phyloP scores from a whole-genome alignment of 2,888 invertebrate genomes.

The Agonopterix subpropinquella region DNA sequence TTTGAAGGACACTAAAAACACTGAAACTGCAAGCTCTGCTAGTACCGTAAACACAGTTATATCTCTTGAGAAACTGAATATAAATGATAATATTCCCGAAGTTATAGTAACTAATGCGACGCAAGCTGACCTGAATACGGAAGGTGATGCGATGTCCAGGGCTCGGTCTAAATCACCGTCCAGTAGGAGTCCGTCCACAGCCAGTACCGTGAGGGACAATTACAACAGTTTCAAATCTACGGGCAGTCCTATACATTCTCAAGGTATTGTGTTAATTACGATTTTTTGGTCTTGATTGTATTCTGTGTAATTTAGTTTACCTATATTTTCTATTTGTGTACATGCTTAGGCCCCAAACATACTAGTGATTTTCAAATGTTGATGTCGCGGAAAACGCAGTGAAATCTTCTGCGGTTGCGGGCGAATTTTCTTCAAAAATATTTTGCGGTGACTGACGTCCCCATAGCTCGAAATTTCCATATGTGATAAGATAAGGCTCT shows the following conservation, averaged over 20 bases:
- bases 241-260: constrained; percentile 39
- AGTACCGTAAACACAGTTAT: constrained; percentile 52
- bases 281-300: no score
- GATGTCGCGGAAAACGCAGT: no score
- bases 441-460: no score
- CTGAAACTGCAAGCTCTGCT: constrained; percentile 45
- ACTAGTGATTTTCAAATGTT: no score
- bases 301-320: no score
- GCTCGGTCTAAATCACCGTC: constrained; percentile 33
- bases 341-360: no score
- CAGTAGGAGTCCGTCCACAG: constrained; percentile 34
- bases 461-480: no score
- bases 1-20: constrained; percentile 42
- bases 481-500: no score
- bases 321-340: no score
- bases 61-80: constrained; percentile 32
- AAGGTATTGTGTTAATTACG: no score
- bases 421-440: no score
- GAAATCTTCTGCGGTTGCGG: no score
- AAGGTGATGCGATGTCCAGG: constrained; percentile 2
- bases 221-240: constrained; percentile 46
- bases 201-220: constrained; percentile 60
- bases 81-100: constrained; percentile 28
- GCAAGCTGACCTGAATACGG: constrained; percentile 9
- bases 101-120: constrained; percentile 29